These are phyloP conservation scores for Prionailurus bengalensis DNA, from an alignment of 2,113 vertebrate genomes.

Conservation along the genomic window DNA sequence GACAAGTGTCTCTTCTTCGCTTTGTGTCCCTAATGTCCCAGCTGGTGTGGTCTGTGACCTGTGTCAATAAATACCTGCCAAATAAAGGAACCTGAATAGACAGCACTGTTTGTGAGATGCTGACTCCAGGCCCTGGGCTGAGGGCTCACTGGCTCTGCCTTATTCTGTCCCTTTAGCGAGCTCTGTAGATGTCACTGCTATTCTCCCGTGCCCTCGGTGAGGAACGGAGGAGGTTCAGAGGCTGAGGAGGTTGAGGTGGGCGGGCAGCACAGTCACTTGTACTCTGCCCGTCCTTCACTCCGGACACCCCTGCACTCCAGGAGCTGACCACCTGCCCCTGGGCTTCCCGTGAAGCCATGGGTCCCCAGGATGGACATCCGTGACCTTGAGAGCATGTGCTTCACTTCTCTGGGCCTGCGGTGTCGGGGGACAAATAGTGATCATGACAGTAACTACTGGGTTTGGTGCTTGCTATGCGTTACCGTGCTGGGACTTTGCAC, in stretches of 20 bases:
- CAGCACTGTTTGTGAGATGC: too few relatives aligned
- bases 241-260: not conserved
- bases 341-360: not conserved
- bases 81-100: not conserved
- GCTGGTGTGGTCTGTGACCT: not conserved
- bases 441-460: not conserved
- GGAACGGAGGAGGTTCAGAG: not conserved
- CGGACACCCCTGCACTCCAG: rapidly evolving
- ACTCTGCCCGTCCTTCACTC: not conserved
- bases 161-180: not conserved
- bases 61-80: not conserved
- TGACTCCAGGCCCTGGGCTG: not conserved
- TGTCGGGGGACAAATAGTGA: not conserved
- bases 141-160: not conserved
- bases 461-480: not conserved
- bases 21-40: not conserved
- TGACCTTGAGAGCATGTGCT: not conserved
- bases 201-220: not conserved
- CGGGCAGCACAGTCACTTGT: rapidly evolving
- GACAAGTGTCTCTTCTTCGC: not conserved
- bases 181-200: not conserved
- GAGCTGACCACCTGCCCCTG: not conserved
- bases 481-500: not conserved
- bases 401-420: not conserved
- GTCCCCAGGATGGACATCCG: not conserved